Evolutionary conservation across 2,113 vertebrate genomes (phyloP).

Genomic region (Ceyx cyanopectus): DNA sequence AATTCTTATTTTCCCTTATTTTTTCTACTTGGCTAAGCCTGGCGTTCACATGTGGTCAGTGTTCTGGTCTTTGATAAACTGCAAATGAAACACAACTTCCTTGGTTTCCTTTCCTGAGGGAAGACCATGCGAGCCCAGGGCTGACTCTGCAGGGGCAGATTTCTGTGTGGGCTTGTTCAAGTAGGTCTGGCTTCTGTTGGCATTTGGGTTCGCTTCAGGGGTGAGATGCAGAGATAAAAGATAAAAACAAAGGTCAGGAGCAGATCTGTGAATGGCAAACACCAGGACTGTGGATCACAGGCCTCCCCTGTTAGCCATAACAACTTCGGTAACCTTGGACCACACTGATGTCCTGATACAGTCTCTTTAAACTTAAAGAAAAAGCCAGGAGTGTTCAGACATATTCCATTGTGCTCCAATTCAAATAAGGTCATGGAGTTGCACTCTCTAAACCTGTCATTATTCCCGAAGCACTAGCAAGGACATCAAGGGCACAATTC

Average conservation of each 20-base stretch:
- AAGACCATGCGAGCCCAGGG: not conserved
- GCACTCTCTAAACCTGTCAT: not conserved
- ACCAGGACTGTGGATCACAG: not conserved
- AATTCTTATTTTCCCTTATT: not conserved
- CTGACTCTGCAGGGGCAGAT: not conserved
- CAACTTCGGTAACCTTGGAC: not conserved
- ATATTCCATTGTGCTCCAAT: not conserved
- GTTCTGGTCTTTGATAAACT: not conserved
- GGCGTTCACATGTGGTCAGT: rapidly evolving
- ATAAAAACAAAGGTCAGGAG: slow-evolving; percentile 43
- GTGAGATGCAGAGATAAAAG: slow-evolving; percentile 49
- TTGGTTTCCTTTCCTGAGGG: not conserved
- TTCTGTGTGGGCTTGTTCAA: not conserved
- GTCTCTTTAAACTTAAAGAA: not conserved
- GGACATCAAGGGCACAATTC: not conserved
- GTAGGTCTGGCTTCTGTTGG: not conserved
- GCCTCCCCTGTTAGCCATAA: not conserved
- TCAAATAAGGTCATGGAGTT: not conserved
- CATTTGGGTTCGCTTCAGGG: not conserved
- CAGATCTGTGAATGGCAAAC: slow-evolving; percentile 9
- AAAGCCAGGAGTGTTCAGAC: not conserved
- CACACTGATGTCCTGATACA: not conserved
- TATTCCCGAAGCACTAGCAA: not conserved
- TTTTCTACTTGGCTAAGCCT: not conserved
- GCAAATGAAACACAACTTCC: not conserved